Conservation (phyloP, 2,888 invertebrate species). For the Drosophila antonietae region DNA sequence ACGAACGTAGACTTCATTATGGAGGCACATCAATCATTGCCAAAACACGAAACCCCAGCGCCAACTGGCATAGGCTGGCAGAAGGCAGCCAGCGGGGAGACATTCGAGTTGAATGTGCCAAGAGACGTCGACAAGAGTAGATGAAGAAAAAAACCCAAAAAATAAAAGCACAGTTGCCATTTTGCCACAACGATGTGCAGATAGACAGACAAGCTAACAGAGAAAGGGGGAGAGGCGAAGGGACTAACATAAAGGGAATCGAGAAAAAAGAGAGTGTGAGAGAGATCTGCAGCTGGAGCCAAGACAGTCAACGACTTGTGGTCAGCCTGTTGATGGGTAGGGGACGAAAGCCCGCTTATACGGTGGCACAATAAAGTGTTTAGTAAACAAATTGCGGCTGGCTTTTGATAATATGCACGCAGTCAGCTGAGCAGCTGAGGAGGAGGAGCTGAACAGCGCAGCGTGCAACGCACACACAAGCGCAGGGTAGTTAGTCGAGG, state of each 20-base stretch:
- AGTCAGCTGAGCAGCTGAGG: constrained; percentile 36
- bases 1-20: constrained; percentile 71
- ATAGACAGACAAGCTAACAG: constrained; percentile 16
- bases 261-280: constrained; percentile 3
- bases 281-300: constrained; percentile 32
- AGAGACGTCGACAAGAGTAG: constrained; percentile 41
- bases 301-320: constrained; percentile 60
- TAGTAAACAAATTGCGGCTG: constrained; percentile 79
- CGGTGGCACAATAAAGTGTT: constrained; percentile 79
- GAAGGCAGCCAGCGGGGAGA: constrained; percentile 2
- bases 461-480: constrained; percentile 32
- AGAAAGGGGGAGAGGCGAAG: background rate
- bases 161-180: constrained; percentile 50
- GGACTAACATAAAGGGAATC: constrained; percentile 16
- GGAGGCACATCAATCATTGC: constrained; percentile 73
- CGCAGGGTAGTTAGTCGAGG: background rate
- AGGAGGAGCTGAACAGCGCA: constrained; percentile 5
- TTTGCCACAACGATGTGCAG: constrained; percentile 33
- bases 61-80: background rate
- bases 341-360: constrained; percentile 23
- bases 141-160: constrained; percentile 28
- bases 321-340: constrained; percentile 31
- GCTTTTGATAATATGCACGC: constrained; percentile 72
- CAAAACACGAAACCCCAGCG: constrained; percentile 52
- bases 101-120: constrained; percentile 59